Base-by-base conservation (phyloP, 2,888 invertebrate species). In the Lithodes maja region DNA sequence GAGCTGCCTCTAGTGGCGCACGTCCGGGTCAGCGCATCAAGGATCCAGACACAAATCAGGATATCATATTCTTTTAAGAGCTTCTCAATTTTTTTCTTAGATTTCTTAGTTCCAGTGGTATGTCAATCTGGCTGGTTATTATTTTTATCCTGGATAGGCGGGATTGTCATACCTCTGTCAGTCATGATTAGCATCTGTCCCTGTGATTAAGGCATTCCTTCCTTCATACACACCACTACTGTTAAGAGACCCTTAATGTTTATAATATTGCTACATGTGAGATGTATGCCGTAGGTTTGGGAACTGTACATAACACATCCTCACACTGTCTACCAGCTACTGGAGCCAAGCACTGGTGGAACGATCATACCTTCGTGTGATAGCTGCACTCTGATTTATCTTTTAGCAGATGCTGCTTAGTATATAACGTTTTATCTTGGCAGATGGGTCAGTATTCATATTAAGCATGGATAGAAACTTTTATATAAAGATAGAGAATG, bases 1-100 rank as follows among this genome's bases (percentile, higher is more conserved):
- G 79, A 49, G 49, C 80, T 61, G 88, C 89, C 69, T 84, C 86
- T 69, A 89, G 78, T 68, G 33, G 33, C 33, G 86, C 91, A 54
- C 83, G 87, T 53, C 90, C 91, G n/a, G 90, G 90, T 17, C 91
- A 91, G 86, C 87, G 90, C 2, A 89, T 91, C 61, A 91, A 91
- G 71, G 91, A 91, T 71, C 90, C 91, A 55, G 91, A 90, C 75
- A 91, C 92, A 17, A 85, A 90, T 80, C 90, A 92, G 80, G 92
- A 92, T 71, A 92, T 92, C 78, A 90, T 92, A 74, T 92, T 92
- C 89, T 92, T 92, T 88, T 92, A 85, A 78, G 85, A 82, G 86
- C 84, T 86, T 69, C 81, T 74, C 69, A 77, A 61, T 88, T 88
- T 85, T 74, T 77, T 77, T 77, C 50, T 61, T 85, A 81, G 80